A percentile compares a stretch with the other conserved stretches of the same genome.
These are phyloP conservation scores for Tridacna crocea DNA, from an alignment of 2,888 invertebrate species.

Conservation along the genomic window DNA sequence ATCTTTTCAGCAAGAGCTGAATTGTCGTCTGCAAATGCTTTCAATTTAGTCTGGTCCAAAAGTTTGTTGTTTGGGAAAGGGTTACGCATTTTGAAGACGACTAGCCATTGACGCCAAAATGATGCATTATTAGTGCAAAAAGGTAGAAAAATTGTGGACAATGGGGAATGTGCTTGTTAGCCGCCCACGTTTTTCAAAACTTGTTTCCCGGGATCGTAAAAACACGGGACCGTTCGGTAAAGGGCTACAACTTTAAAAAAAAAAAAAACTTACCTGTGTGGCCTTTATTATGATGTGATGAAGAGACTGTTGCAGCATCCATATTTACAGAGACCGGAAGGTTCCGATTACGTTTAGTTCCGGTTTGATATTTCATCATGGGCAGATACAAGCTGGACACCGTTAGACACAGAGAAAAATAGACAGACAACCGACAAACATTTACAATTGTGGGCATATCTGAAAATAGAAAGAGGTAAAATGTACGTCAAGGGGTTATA, in stretches of 20 bases:
- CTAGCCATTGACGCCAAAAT: too few relatives aligned
- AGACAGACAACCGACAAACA: conserved; percentile 59
- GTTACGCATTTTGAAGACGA: too few relatives aligned
- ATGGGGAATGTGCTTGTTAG: background rate
- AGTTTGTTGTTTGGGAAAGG: too few relatives aligned
- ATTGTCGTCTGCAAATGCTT: too few relatives aligned
- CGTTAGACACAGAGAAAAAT: conserved; percentile 59
- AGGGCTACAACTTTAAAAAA: background rate
- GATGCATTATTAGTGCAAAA: too few relatives aligned
- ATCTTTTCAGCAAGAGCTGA: too few relatives aligned
- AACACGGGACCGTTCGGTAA: too few relatives aligned
- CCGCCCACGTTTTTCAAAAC: background rate
- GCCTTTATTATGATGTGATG: conserved; percentile 33
- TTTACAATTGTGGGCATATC: conserved; percentile 62
- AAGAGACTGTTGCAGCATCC: conserved; percentile 16
- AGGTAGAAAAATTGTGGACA: background rate
- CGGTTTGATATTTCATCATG: conserved; percentile 46
- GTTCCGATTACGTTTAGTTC: conserved; percentile 28
- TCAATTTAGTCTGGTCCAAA: too few relatives aligned
- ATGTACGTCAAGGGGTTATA: background rate
- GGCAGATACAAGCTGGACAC: conserved; percentile 58
- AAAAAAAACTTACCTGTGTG: conserved; percentile 31
- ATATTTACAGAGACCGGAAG: conserved; percentile 25
- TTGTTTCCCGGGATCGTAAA: too few relatives aligned
- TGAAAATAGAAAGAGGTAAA: conserved; percentile 28